phyloP scores from a whole-genome alignment of 1,140 invertebrate species.

The Leptoteleia sp. region DNA sequence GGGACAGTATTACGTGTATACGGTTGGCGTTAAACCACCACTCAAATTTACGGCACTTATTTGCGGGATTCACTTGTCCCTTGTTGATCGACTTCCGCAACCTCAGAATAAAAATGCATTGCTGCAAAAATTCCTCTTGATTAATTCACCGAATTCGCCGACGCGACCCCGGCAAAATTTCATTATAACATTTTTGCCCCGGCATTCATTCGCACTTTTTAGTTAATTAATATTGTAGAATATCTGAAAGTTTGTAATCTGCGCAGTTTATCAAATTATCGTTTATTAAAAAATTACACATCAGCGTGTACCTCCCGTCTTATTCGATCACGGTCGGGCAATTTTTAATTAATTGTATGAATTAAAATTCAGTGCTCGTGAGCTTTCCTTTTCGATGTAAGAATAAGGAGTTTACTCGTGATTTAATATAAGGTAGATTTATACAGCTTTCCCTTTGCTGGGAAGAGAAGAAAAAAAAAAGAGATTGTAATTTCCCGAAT shows the following conservation, averaged over 20 bases:
- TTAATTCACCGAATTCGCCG: conserved; percentile 8
- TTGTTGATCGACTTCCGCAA: conserved; percentile 38
- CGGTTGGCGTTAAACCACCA: conserved; percentile 45
- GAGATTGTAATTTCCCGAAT: background rate
- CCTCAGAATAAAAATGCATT: conserved; percentile 20
- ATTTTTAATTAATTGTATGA: no score
- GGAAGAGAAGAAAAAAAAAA: background rate
- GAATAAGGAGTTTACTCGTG: background rate
- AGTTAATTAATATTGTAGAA: background rate
- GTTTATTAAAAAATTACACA: no score
- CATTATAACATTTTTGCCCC: background rate
- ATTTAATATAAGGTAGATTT: background rate
- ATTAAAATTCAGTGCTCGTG: no score
- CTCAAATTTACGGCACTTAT: conserved; percentile 65
- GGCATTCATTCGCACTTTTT: background rate
- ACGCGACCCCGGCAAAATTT: background rate
- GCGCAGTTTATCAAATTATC: no score
- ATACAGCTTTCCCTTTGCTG: background rate
- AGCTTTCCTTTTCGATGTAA: no score
- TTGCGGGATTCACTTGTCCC: conserved; percentile 48
- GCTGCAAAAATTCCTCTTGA: conserved; percentile 24
- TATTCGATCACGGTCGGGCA: no score
- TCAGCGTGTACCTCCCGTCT: no score
- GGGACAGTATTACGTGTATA: conserved; percentile 54
- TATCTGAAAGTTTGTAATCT: background rate